A percentile compares a stretch with the other conserved stretches of the same genome.
Evolutionary conservation across 2,888 invertebrate species (phyloP).

Genomic region (Cyaniris semiargus): DNA sequence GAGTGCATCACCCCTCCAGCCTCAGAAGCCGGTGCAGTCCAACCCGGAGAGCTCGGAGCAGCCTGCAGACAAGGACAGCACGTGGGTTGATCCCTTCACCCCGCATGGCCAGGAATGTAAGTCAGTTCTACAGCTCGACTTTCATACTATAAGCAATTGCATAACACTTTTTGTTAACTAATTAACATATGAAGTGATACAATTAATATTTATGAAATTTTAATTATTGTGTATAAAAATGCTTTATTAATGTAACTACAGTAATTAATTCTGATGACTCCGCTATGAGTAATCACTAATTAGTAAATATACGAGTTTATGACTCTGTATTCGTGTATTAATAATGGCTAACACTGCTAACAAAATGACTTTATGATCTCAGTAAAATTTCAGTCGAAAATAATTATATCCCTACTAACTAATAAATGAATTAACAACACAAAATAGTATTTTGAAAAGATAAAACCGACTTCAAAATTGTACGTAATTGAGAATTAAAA

Average conservation of each 20-base stretch:
- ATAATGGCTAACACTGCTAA: conserved; percentile 3
- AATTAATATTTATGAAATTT: conserved; percentile 9
- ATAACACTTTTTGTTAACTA: conserved; percentile 6
- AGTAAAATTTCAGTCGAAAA: neutral
- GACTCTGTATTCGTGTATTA: neutral
- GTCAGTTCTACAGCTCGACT: conserved; percentile 44
- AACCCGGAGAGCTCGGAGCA: conserved; percentile 55
- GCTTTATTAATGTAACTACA: neutral
- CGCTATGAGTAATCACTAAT: conserved; percentile 5
- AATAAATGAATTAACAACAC: neutral
- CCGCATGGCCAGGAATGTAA: conserved; percentile 76
- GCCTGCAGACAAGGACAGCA: conserved; percentile 47
- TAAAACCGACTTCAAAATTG: no score
- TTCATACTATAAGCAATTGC: conserved; percentile 14
- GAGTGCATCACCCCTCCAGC: conserved; percentile 88
- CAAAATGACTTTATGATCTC: neutral
- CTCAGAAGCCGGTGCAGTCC: conserved; percentile 81
- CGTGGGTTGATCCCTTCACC: conserved; percentile 70
- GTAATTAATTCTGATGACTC: neutral
- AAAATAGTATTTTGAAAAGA: no score
- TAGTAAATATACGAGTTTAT: neutral
- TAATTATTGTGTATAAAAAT: conserved; percentile 1
- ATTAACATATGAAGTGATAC: conserved; percentile 21
- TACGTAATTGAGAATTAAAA: no score
- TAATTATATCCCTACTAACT: neutral